Percentiles rank a stretch among this genome's conserved stretches.
Conservation (phyloP, 1,140 invertebrate genomes). For the Meloidogyne exigua region DNA sequence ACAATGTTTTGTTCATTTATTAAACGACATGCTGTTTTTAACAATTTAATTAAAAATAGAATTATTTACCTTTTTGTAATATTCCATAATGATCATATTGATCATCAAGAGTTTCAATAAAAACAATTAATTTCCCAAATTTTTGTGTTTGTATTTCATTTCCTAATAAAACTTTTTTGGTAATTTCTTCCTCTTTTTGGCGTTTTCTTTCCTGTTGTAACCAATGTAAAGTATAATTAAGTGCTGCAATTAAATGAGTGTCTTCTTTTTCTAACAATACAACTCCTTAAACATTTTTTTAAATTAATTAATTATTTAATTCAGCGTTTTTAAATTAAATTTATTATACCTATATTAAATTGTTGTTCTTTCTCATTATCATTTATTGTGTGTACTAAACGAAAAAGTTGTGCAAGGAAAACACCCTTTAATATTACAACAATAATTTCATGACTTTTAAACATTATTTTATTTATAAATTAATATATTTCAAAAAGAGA, state of each 20-base stretch:
- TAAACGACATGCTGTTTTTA: constrained; percentile 50
- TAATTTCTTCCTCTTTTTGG: neutral
- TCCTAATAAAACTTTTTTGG: constrained; percentile 10
- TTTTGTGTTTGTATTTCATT: neutral
- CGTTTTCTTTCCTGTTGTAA: constrained; percentile 32
- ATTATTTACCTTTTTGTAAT: constrained; percentile 37
- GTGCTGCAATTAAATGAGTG: constrained; percentile 56
- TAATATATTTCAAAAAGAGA: too few species aligned
- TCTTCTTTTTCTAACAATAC: constrained; percentile 56
- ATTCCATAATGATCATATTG: constrained; percentile 49
- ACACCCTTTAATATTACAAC: too few species aligned
- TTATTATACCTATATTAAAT: too few species aligned
- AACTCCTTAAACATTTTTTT: constrained; percentile 46
- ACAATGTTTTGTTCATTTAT: constrained; percentile 53
- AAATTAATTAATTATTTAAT: too few species aligned
- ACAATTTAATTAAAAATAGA: neutral
- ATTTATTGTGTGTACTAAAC: too few species aligned
- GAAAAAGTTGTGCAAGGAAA: too few species aligned
- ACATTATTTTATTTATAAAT: too few species aligned
- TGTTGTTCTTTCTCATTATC: too few species aligned
- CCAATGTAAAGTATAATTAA: constrained; percentile 59
- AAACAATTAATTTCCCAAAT: constrained; percentile 20
- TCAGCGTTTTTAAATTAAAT: too few species aligned
- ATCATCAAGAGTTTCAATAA: constrained; percentile 35
- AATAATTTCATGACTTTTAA: too few species aligned